These are phyloP conservation scores for Drosophila sechellia DNA, from an alignment of 1,140 invertebrate genomes.

Conservation along the genomic window DNA sequence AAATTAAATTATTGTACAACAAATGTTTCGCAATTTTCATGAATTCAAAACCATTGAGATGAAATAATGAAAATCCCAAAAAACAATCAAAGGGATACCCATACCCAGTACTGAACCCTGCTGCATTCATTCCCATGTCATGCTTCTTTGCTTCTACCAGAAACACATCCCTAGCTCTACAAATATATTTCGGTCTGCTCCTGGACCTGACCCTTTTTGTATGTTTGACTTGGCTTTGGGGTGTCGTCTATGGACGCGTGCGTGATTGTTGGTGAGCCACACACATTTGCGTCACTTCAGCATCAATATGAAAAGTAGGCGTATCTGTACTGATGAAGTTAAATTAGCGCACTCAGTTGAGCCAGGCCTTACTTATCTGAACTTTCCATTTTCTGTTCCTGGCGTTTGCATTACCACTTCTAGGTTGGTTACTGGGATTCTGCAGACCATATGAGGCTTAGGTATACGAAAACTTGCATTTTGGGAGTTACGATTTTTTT, in stretches of 20 bases:
- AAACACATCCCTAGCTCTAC: slow-evolving; percentile 38
- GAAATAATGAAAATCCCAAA: slow-evolving; percentile 83
- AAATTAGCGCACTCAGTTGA: slow-evolving; percentile 52
- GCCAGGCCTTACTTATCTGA: slow-evolving; percentile 13
- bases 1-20: slow-evolving; percentile 81
- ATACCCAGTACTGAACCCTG: slow-evolving; percentile 35
- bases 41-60: slow-evolving; percentile 81
- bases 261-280: slow-evolving; percentile 71
- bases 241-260: slow-evolving; percentile 59
- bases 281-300: slow-evolving; percentile 64
- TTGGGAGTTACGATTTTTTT: too few relatives aligned
- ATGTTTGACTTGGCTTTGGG: slow-evolving; percentile 47
- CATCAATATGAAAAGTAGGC: slow-evolving; percentile 60
- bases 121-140: slow-evolving; percentile 11
- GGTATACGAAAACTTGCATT: too few relatives aligned
- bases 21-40: slow-evolving; percentile 77
- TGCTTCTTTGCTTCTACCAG: slow-evolving; percentile 31
- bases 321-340: slow-evolving; percentile 66
- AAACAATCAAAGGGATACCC: slow-evolving; percentile 80
- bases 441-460: not conserved
- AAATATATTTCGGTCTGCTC: slow-evolving; percentile 19
- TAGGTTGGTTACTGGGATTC: not conserved
- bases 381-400: slow-evolving; percentile 9
- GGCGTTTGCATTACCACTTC: not conserved
- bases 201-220: slow-evolving; percentile 27